phyloP scores from a whole-genome alignment of 2,888 invertebrate genomes.

The Tachystola acroxantha region DNA sequence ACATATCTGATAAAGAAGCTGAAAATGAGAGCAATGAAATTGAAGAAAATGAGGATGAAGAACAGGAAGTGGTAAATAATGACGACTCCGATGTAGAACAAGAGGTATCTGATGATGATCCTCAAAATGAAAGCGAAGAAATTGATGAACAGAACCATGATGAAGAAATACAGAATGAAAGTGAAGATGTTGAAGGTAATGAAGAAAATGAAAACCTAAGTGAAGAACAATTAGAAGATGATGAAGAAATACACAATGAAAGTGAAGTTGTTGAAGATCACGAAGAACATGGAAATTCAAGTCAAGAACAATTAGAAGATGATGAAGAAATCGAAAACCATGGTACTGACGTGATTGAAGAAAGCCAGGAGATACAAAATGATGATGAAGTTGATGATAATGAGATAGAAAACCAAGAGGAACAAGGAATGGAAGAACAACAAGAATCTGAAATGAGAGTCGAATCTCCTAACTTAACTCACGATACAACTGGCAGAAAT shows the following conservation, averaged over 20 bases:
- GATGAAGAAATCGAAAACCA: slow-evolving; percentile 2
- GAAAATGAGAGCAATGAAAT: slow-evolving; percentile 8
- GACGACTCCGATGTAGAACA: slow-evolving; percentile 5
- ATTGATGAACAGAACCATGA: slow-evolving; percentile 7
- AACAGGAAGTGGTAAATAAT: slow-evolving; percentile 9
- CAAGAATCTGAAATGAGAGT: slow-evolving; percentile 3
- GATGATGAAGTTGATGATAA: slow-evolving; percentile 14
- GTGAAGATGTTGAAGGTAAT: slow-evolving; percentile 6
- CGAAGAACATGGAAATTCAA: slow-evolving; percentile 4
- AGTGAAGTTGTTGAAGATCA: slow-evolving; percentile 6
- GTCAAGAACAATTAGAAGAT: slow-evolving; percentile 5
- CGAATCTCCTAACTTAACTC: slow-evolving; percentile 28
- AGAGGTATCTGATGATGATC: slow-evolving; percentile 5
- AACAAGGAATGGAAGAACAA: slow-evolving; percentile 13
- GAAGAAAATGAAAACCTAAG: slow-evolving; percentile 10
- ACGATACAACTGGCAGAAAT: slow-evolving; percentile 39
- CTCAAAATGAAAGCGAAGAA: slow-evolving; percentile 8
- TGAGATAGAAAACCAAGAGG: slow-evolving; percentile 14
- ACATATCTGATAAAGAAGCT: slow-evolving; percentile 3
- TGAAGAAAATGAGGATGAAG: slow-evolving; percentile 8
- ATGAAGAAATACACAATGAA: neutral
- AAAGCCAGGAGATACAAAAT: slow-evolving; percentile 9
- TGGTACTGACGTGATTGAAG: neutral
- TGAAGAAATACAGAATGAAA: slow-evolving; percentile 6
- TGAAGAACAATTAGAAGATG: neutral